Evolutionary conservation across 53 echinoderm and acorn worm genomes (phyloP).

Genomic region (Pentamera pediparva): DNA sequence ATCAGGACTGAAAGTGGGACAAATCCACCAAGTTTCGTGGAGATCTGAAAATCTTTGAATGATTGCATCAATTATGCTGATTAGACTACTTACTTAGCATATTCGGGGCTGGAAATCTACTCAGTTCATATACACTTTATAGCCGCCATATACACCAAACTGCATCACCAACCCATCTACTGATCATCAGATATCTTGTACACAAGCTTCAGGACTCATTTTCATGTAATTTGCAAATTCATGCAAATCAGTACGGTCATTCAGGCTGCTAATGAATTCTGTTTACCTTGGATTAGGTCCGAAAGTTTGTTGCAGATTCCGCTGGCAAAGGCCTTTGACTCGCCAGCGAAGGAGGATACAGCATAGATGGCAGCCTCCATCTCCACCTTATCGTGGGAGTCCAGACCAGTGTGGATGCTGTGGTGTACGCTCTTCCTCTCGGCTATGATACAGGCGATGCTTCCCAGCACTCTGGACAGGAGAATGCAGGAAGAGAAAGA

Average conservation of each 20-base stretch:
- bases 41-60: no score
- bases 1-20: no score
- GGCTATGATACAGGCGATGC: constrained; percentile 89
- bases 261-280: background rate
- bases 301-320: constrained; percentile 95
- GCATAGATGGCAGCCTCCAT: constrained; percentile 97
- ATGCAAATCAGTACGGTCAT: background rate
- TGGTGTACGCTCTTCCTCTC: constrained; percentile 94
- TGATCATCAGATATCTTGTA: no score
- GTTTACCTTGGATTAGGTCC: constrained; percentile 76
- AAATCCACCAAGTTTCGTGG: no score
- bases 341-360: constrained; percentile 80
- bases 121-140: no score
- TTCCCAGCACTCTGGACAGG: constrained; percentile 74
- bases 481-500: background rate
- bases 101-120: no score
- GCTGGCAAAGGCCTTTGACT: constrained; percentile 88
- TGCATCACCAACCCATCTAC: no score
- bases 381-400: constrained; percentile 93
- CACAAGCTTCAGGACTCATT: no score
- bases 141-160: no score
- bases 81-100: no score
- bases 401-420: constrained; percentile 86
- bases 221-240: no score
- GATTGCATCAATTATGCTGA: no score